phyloP scores from a whole-genome alignment of 2,113 vertebrate genomes.

The Serilophus lunatus region DNA sequence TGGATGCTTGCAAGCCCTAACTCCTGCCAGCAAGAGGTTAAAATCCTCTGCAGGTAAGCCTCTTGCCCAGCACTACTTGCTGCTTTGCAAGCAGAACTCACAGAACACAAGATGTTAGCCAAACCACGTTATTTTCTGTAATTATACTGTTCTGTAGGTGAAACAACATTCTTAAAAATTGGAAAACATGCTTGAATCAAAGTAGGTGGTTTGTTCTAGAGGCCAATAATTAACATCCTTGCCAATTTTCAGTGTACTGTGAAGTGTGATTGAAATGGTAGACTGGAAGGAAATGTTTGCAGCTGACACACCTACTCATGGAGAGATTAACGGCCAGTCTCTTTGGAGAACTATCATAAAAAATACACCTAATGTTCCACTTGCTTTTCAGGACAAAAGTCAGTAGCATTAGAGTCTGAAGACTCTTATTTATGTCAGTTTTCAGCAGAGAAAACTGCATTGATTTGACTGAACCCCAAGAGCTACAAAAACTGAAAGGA shows the following conservation, averaged over 20 bases:
- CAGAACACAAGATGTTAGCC: constrained; percentile 56
- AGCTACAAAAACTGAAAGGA: not conserved
- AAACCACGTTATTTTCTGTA: constrained; percentile 69
- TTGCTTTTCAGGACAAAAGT: constrained; percentile 64
- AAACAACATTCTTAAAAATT: constrained; percentile 69
- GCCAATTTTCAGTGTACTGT: constrained; percentile 73
- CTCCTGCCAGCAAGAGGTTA: constrained; percentile 47
- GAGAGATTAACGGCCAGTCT: constrained; percentile 66
- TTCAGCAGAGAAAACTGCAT: not conserved
- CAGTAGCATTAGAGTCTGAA: not conserved
- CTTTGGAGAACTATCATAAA: constrained; percentile 66
- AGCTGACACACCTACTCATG: constrained; percentile 66
- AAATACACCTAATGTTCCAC: constrained; percentile 42
- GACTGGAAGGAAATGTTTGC: constrained; percentile 72
- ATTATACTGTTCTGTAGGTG: constrained; percentile 64
- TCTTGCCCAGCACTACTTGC: not conserved
- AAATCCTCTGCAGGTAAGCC: constrained; percentile 48
- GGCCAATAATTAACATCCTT: constrained; percentile 71
- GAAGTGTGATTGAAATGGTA: constrained; percentile 73
- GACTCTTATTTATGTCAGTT: not conserved
- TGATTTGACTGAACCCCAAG: not conserved
- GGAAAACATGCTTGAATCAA: constrained; percentile 59
- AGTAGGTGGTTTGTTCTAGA: constrained; percentile 70
- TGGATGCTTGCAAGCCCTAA: constrained; percentile 20
- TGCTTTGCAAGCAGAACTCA: constrained; percentile 43